Conservation (phyloP, 2,888 invertebrate species). For the Caenorhabditis zanzibari region DNA sequence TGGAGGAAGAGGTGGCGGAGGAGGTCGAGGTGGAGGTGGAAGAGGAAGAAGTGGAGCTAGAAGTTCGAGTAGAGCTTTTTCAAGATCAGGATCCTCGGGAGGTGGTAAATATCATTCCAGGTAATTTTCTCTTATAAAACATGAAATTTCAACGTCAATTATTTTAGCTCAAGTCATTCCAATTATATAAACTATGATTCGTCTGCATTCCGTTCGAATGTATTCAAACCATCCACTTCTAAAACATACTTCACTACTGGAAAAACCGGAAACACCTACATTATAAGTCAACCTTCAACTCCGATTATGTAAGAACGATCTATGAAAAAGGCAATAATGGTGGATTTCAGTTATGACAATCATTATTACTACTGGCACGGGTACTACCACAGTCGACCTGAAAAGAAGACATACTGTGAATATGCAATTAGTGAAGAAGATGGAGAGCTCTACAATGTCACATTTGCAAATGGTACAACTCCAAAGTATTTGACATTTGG, state of each 20-base stretch:
- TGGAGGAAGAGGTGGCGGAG: conserved; percentile 43
- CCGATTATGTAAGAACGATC: conserved; percentile 26
- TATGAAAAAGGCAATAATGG: background rate
- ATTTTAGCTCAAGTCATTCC: conserved; percentile 34
- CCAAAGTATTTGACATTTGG: conserved; percentile 32
- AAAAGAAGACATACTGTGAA: conserved; percentile 33
- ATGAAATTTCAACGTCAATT: too few species aligned
- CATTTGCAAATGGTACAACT: conserved; percentile 23
- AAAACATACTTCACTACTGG: conserved; percentile 22
- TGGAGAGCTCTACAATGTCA: conserved; percentile 44
- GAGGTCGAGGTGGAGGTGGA: conserved; percentile 41
- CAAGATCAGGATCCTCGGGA: conserved; percentile 20
- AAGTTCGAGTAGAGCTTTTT: conserved; percentile 32
- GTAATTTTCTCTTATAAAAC: background rate
- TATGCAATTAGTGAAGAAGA: conserved; percentile 43
- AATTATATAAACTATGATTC: conserved; percentile 32
- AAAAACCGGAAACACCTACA: conserved; percentile 3
- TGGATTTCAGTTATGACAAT: conserved; percentile 28
- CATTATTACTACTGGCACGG: conserved; percentile 46
- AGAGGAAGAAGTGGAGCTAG: conserved; percentile 45
- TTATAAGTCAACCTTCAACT: conserved; percentile 28
- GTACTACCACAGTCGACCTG: conserved; percentile 24
- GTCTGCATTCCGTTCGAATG: conserved; percentile 30
- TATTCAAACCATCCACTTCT: conserved; percentile 28
- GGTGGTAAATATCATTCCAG: conserved; percentile 33